These are phyloP conservation scores for Nephrotoma appendiculata DNA, from an alignment of 2,888 invertebrate genomes.

Conservation along the genomic window DNA sequence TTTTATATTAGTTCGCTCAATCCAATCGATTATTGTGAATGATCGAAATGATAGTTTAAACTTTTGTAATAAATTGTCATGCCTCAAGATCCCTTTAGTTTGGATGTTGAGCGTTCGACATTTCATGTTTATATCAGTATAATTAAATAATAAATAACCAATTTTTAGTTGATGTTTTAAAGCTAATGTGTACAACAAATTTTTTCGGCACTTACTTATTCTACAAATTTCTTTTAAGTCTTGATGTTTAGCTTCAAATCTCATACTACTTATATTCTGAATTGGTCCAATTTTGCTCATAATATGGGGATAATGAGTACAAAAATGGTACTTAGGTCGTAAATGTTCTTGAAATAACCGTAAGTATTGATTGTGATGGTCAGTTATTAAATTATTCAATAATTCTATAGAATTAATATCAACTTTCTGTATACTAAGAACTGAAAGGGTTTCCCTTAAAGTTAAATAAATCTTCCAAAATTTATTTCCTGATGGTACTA, in stretches of 20 bases:
- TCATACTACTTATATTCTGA: not conserved
- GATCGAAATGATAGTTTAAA: too few species aligned
- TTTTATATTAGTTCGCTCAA: too few species aligned
- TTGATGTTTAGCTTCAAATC: not conserved
- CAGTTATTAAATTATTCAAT: not conserved
- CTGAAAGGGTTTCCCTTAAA: not conserved
- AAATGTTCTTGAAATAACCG: not conserved
- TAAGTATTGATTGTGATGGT: not conserved
- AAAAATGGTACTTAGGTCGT: not conserved
- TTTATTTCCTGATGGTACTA: not conserved
- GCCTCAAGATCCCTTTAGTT: too few species aligned
- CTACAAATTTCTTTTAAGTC: not conserved
- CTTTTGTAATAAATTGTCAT: too few species aligned
- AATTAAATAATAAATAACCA: not conserved
- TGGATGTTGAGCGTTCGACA: not conserved
- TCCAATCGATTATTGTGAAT: too few species aligned
- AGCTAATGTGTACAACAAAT: not conserved
- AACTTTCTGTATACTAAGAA: not conserved
- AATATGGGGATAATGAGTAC: not conserved
- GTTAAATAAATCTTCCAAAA: not conserved
- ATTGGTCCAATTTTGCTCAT: not conserved
- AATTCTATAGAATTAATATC: not conserved
- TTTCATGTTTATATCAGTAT: not conserved
- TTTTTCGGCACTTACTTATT: not conserved
- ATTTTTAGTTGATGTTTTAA: not conserved